Percentiles rank a stretch among this genome's conserved stretches.
Conservation (phyloP, 1,140 invertebrate species). For the Panonychus citri region DNA sequence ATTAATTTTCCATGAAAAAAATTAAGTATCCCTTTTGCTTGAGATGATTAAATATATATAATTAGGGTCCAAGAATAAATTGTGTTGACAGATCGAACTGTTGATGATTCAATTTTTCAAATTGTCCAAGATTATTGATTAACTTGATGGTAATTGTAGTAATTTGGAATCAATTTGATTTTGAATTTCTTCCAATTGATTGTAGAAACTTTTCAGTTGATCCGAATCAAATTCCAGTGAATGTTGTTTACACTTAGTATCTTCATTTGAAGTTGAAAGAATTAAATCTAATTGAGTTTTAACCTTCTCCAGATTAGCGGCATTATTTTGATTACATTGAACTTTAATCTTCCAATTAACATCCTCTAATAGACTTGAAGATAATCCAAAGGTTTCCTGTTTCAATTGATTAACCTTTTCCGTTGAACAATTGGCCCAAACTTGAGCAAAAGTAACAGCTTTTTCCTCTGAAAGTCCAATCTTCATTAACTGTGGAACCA, state of each 20-base stretch:
- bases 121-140: too few relatives aligned
- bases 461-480: background rate
- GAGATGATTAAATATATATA: too few relatives aligned
- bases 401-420: background rate
- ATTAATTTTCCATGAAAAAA: too few relatives aligned
- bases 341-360: slow-evolving; percentile 7
- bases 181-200: slow-evolving; percentile 5
- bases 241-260: background rate
- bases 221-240: background rate
- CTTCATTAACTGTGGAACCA: background rate
- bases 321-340: background rate
- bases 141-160: too few relatives aligned
- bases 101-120: too few relatives aligned
- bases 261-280: background rate
- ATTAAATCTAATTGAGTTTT: slow-evolving; percentile 4
- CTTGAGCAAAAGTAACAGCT: background rate
- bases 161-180: slow-evolving; percentile 3
- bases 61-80: too few relatives aligned
- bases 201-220: slow-evolving; percentile 4
- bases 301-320: background rate
- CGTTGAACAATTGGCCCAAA: background rate
- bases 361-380: background rate
- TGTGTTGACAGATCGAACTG: too few relatives aligned
- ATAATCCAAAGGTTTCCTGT: background rate
- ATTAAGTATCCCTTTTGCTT: too few relatives aligned